Base-by-base conservation (phyloP, 64 coral and sea anemone species). In the Montipora efflorescens region DNA sequence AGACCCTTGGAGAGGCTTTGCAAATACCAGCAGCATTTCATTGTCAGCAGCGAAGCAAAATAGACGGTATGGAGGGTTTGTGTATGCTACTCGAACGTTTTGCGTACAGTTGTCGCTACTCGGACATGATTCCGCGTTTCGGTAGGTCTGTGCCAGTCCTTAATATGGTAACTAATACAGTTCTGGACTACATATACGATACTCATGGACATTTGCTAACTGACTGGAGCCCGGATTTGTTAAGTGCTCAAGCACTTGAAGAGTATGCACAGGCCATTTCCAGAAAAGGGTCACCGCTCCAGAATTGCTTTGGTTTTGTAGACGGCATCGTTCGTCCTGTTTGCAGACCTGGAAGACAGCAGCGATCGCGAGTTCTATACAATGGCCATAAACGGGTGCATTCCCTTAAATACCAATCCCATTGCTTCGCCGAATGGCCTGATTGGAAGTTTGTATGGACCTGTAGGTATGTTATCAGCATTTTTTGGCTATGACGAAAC, bases 301-400 rank as follows among this genome's bases (percentile, higher is more conserved):
- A 64, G 13, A 64, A 64, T 15, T 64, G 59, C 59, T 64, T 64
- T 64, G 59, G 59, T 15, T 11, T 13, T 64, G 18, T 53, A 53
- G 51, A 53, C 51, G 51, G 51, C 5, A 53, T 1, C 51, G 51
- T 53, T 9, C 51, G 51, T 9, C 51, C 51, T 53, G 51, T 53
- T 53, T 53, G 51, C 51, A 53, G 95, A 90, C 76, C 93, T 5
- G 90, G 87, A 47, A 51, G 95, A 18, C 87, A 92, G 84, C 86
- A 86, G 25, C 25, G 25, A 1, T 23, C 22, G 22, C 22, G 22
- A 23, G 25, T 28, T 28, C 25, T 28, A 28, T 28, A 28, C 25
- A 28, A 28, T 28, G 25, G 25, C 25, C 25, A 28, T 28, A 28
- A 64, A 64, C 59, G 59, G 59, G 59, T 64, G 59, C 59, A 64